phyloP scores from a whole-genome alignment of 64 coral and sea anemone species.

The Anthopleura sola region DNA sequence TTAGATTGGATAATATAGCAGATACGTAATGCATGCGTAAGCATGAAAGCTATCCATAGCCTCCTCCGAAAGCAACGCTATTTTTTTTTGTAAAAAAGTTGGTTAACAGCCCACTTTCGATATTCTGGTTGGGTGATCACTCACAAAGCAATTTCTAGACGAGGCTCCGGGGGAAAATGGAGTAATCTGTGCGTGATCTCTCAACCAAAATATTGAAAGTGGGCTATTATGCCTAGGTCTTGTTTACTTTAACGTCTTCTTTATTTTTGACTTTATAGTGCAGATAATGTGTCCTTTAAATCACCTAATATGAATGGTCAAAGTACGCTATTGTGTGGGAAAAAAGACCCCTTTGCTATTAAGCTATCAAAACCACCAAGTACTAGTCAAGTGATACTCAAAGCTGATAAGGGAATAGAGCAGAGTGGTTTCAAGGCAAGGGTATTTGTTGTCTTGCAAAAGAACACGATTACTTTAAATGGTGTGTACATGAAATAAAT shows the following conservation, averaged over 20 bases:
- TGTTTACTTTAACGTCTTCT: background rate
- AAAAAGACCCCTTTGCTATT: background rate
- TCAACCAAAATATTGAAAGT: too few species aligned
- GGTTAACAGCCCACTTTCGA: too few species aligned
- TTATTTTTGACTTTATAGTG: background rate
- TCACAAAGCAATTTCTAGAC: too few species aligned
- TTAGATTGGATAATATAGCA: too few species aligned
- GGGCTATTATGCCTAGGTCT: background rate
- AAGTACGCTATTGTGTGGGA: background rate
- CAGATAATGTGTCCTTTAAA: background rate
- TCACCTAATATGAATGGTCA: background rate
- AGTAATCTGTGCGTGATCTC: too few species aligned
- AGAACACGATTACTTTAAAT: background rate
- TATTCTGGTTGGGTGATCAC: too few species aligned
- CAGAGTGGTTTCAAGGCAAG: slow-evolving; percentile 20
- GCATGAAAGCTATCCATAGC: too few species aligned
- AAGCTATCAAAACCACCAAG: background rate
- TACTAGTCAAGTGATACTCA: background rate
- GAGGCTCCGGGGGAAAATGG: too few species aligned
- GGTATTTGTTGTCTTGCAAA: background rate
- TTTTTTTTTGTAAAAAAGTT: too few species aligned
- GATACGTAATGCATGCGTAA: too few species aligned
- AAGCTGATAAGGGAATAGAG: slow-evolving; percentile 18
- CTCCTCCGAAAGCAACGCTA: too few species aligned
- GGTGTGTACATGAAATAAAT: background rate